A percentile compares a stretch with the other conserved stretches of the same genome.
Conservation (phyloP, 30 jellyfish, hydroid and myxozoan genomes). For the Cassiopea xamachana region DNA sequence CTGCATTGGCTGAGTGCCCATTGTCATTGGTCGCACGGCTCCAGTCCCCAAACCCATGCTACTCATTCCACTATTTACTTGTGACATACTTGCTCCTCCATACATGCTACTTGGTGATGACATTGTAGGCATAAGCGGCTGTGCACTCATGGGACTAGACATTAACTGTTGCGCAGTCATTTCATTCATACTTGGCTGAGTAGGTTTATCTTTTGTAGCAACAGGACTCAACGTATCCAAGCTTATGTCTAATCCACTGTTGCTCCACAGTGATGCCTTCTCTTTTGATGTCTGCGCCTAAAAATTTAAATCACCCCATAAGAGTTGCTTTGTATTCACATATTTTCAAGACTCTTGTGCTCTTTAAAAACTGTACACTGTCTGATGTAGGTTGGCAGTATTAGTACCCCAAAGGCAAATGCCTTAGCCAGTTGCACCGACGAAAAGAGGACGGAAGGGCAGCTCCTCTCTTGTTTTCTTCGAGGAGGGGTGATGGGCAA, state of each 20-base stretch:
- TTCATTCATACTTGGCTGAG: constrained; percentile 93
- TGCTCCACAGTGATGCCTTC: constrained; percentile 84
- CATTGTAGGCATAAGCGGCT: not conserved
- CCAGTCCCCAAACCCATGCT: constrained; percentile 56
- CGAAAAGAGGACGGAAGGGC: too few relatives aligned
- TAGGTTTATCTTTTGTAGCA: constrained; percentile 74
- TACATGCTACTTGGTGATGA: not conserved
- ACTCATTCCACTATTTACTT: constrained; percentile 24
- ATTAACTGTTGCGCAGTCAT: constrained; percentile 57
- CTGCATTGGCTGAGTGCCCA: constrained; percentile 31
- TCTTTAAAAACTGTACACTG: too few relatives aligned
- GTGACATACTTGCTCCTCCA: constrained; percentile 37
- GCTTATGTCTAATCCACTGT: constrained; percentile 92
- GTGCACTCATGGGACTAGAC: constrained; percentile 6
- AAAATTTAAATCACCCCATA: not conserved
- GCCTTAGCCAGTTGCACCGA: too few relatives aligned
- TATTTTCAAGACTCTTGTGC: too few relatives aligned
- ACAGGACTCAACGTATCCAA: constrained; percentile 90
- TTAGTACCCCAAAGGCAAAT: too few relatives aligned
- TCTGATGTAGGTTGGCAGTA: too few relatives aligned
- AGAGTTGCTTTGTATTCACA: too few relatives aligned
- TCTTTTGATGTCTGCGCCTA: constrained; percentile 44
- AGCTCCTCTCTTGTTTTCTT: too few relatives aligned
- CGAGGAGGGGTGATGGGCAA: too few relatives aligned
- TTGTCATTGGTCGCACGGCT: constrained; percentile 2